Evolutionary conservation across 2,888 invertebrate genomes (phyloP), one percentile per base, ranked within the genome.

Genomic region (Thumatha senex): DNA sequence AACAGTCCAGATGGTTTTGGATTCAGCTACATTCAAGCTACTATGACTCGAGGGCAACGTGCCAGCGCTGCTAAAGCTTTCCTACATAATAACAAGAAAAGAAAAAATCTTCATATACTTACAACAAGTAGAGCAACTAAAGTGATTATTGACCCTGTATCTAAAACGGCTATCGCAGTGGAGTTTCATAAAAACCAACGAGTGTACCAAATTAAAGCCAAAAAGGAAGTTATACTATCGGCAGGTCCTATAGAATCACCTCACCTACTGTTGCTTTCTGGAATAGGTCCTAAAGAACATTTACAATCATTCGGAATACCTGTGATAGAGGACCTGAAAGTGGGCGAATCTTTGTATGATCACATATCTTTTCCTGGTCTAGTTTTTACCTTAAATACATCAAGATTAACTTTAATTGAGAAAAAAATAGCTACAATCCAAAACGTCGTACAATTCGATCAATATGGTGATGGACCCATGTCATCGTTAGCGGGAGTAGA

Each of bases 201-300:
- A 91, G 39, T 94, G 2, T 86, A 86, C 57, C 70, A 73, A 58
- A 84, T 89, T 38, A 63, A 65, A 54, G 89, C 89, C 7, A 83
- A 76, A 0, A 93, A 92, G 61, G 94, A 94, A 76, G 92, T 93
- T 0, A 88, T 94, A 40, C 64, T 93, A 7, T 94, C 95, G 8
- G 95, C 95, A 1, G 96, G 97, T 0, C 94, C 96, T 0, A 94
- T 97, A 58, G 96, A 96, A 80, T 94, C 96, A 0, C 96, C 97
- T 0, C 96, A 97, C 78, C 76, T 97, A 10, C 68, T 95, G 13
- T 93, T 94, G 93, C 79, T 95, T 1, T 94, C 94, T 0, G 95
- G 95, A 0, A 80, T 95, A 10, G 95, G 95, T 0, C 95, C 95
- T 0, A 89, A 80, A 63, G 79, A 92, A 3, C 94, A 95, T 59